Conservation (phyloP, 2,113 vertebrate genomes). For the Geococcyx californianus region DNA sequence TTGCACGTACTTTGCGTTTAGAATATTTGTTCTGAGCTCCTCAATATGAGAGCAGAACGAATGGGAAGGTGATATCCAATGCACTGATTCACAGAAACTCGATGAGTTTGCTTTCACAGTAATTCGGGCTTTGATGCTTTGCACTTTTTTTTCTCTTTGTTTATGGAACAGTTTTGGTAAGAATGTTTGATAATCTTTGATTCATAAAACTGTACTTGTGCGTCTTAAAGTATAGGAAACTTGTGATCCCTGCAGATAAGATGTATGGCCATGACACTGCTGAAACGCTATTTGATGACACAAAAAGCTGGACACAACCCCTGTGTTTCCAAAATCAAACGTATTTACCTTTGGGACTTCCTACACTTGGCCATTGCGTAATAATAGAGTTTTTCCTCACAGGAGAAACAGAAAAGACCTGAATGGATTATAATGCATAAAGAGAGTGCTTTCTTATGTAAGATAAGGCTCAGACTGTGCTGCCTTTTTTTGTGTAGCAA, state of each 20-base stretch:
- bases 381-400: background rate
- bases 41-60: background rate
- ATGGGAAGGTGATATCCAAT: background rate
- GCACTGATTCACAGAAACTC: background rate
- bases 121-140: background rate
- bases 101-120: background rate
- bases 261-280: no score
- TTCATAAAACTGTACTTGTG: background rate
- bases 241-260: rapidly evolving
- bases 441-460: background rate
- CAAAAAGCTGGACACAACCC: background rate
- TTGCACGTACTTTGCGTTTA: background rate
- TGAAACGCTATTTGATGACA: background rate
- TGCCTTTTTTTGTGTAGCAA: background rate
- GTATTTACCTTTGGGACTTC: background rate
- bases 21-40: background rate
- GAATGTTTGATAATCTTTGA: background rate
- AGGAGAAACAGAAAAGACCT: background rate
- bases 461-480: background rate
- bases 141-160: background rate
- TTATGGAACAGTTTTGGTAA: background rate
- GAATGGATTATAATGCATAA: background rate
- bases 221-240: background rate
- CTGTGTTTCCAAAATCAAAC: background rate
- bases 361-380: background rate